Base-by-base conservation (phyloP, 1,140 invertebrate species). In the Rhopalosiphum maidis region DNA sequence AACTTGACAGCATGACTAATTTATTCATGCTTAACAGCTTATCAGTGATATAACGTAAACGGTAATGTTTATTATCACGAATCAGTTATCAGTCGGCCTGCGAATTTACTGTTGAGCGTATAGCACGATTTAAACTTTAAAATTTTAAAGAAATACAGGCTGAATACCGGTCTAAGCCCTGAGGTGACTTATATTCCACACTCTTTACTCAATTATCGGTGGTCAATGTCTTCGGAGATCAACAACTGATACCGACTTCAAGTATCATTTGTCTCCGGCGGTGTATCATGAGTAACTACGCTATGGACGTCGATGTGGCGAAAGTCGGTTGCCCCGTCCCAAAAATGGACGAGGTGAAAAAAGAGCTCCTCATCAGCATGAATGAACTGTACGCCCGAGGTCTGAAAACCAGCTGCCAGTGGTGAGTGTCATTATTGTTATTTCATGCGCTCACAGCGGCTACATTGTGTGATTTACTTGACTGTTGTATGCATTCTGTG, bases 341-440 rank as follows among this genome's bases (percentile, higher is more conserved):
- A 41, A 93, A 85, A 25, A 21, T 93, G n/a, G 91, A 93, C 22
- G 91, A 86, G 4, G 77, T 93, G 0, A 93, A 93, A 51, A 93
- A 86, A 93, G 91, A 93, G 55, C 91, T 93, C 2, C 43, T 93
- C 3, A 25, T 41, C 23, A 86, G 82, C 82, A 48, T 93, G 23
- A 93, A 85, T 2, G 91, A 93, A 93, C 48, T 93, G 8, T 35
- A 37, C 0, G 82, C 82, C n/a, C n/a, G 91, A 21, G 91, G 91
- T 18, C 82, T 93, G 15, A 93, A 86, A 93, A 54, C 48, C 21
- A 93, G 91, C 37, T 93, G 51, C 25, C 91, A 93, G 41, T 93
- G 91, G 91, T 93, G n/a, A 25, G 82, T 92, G 37, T 30, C 11
- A 35, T 82, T 6, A 25, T 25, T n/a, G 30, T 51, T n/a, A 21